These are phyloP conservation scores for Phasia obesa DNA, from an alignment of 2,888 invertebrate genomes.

Conservation along the genomic window DNA sequence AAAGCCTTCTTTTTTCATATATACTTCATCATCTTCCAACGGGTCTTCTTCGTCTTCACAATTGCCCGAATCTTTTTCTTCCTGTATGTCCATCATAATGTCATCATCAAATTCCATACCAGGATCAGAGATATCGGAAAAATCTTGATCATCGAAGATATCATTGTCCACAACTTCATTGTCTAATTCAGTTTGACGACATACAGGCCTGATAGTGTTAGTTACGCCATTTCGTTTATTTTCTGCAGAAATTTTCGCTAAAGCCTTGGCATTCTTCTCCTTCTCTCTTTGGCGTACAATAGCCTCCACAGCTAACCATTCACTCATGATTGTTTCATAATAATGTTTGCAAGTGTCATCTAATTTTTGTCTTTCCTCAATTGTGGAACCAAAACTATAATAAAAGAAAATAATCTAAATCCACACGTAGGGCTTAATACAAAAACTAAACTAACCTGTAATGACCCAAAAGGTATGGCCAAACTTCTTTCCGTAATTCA, in stretches of 20 bases:
- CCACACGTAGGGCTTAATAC: too few relatives aligned
- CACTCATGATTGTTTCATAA: conserved; percentile 96
- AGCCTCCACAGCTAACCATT: conserved; percentile 97
- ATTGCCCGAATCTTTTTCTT: conserved; percentile 71
- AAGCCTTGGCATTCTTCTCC: conserved; percentile 91
- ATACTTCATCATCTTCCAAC: conserved; percentile 70
- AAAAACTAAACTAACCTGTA: conserved; percentile 84
- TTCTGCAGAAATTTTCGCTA: conserved; percentile 86
- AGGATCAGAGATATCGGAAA: conserved; percentile 84
- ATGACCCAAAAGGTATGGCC: conserved; percentile 95
- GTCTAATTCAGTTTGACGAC: conserved; percentile 82
- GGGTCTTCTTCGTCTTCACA: conserved; percentile 64
- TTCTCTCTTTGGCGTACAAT: conserved; percentile 92
- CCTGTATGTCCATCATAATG: conserved; percentile 40
- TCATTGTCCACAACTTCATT: conserved; percentile 84
- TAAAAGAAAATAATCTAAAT: too few relatives aligned
- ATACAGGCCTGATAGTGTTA: conserved; percentile 43
- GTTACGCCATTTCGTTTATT: conserved; percentile 76
- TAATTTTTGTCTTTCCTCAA: conserved; percentile 86
- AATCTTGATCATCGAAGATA: conserved; percentile 83
- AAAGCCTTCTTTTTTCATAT: conserved; percentile 72
- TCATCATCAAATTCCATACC: conserved; percentile 78
- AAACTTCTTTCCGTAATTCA: conserved; percentile 89
- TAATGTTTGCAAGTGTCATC: conserved; percentile 87
- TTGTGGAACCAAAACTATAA: conserved; percentile 87